These are phyloP conservation scores for Ditylenchus weischeri DNA, from an alignment of 2,888 invertebrate genomes.

Conservation along the genomic window DNA sequence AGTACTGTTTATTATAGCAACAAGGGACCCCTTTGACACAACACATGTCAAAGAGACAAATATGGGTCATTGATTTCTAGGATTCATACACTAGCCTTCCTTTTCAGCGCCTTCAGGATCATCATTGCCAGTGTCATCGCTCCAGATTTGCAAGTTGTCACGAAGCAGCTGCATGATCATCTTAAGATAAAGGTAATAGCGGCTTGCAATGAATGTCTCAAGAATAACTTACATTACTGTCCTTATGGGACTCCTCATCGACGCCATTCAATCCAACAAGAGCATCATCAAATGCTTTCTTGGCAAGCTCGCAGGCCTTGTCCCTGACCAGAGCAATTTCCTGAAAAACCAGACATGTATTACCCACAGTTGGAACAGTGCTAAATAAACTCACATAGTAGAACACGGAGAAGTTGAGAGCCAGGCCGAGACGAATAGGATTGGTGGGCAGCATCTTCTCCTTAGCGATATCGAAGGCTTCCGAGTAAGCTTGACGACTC, in stretches of 20 bases:
- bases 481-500: constrained; percentile 96
- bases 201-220: too few species aligned
- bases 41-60: too few species aligned
- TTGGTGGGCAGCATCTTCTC: constrained; percentile 98
- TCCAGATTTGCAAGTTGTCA: constrained; percentile 66
- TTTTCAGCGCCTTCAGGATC: constrained; percentile 14
- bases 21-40: too few species aligned
- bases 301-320: constrained; percentile 97
- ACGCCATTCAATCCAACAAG: constrained; percentile 98
- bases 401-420: constrained; percentile 99
- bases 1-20: too few species aligned
- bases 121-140: constrained; percentile 42
- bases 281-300: constrained; percentile 99
- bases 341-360: too few species aligned
- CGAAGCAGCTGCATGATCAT: constrained; percentile 96
- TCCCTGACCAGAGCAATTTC: constrained; percentile 99
- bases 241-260: constrained; percentile 76
- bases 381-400: constrained; percentile 70
- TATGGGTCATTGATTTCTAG: too few species aligned
- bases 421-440: constrained; percentile 96
- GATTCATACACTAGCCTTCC: too few species aligned
- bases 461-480: constrained; percentile 96
- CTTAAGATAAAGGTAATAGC: too few species aligned
- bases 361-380: too few species aligned
- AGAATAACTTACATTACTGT: too few species aligned